Conservation (phyloP, 2,888 invertebrate genomes). For the Tinea pellionella region DNA sequence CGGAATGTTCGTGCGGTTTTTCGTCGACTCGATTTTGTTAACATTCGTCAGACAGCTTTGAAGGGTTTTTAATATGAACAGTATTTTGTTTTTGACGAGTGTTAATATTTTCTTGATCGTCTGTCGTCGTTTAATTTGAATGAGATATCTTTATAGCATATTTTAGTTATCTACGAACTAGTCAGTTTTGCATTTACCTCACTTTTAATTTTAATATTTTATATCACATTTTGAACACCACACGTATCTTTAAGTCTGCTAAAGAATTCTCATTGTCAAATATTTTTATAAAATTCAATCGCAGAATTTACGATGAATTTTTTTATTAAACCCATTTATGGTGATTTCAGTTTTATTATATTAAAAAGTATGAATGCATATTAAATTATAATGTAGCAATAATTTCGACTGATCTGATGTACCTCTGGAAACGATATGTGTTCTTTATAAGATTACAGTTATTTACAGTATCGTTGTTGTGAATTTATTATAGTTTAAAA, state of each 20-base stretch:
- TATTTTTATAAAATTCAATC: neutral
- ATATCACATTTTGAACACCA: neutral
- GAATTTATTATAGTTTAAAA: neutral
- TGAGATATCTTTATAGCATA: neutral
- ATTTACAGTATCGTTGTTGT: neutral
- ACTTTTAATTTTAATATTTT: neutral
- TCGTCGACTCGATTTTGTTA: neutral
- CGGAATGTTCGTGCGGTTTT: neutral
- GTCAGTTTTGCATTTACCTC: conserved; percentile 2
- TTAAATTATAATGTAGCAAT: neutral
- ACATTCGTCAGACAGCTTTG: neutral
- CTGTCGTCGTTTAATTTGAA: neutral
- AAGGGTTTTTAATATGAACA: too few species aligned
- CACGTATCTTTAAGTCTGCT: neutral
- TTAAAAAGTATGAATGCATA: neutral
- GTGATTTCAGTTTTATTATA: neutral
- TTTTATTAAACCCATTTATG: neutral
- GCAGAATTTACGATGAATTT: neutral
- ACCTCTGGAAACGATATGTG: neutral
- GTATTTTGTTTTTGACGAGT: neutral
- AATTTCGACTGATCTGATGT: conserved; percentile 1
- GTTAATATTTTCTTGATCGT: neutral
- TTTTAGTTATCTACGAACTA: neutral
- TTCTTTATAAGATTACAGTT: neutral
- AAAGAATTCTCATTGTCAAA: neutral